phyloP scores from a whole-genome alignment of 2,797 vertebrate genomes.

The Sebastes taczanowskii region DNA sequence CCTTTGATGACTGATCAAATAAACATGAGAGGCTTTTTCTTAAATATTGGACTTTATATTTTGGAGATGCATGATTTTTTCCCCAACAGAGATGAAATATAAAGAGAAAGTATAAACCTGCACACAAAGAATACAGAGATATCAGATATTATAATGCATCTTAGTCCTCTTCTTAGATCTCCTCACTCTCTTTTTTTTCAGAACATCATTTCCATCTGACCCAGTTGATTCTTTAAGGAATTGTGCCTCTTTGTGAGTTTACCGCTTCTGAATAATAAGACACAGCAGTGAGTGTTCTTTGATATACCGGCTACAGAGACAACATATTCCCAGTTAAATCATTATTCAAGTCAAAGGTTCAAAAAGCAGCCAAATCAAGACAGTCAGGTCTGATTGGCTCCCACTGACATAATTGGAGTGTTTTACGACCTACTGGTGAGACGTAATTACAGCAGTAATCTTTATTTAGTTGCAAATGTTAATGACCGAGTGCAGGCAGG shows the following conservation, averaged over 20 bases:
- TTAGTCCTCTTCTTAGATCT: conserved; percentile 6
- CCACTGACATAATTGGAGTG: conserved; percentile 30
- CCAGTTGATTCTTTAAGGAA: conserved; percentile 18
- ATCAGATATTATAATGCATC: neutral
- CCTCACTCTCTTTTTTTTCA: neutral
- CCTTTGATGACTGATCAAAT: neutral
- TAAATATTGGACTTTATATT: neutral
- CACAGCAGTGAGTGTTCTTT: neutral
- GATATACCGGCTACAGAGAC: neutral
- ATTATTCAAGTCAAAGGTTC: neutral
- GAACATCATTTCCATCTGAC: conserved; percentile 22
- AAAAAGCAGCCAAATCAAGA: conserved; percentile 1
- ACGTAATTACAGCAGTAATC: conserved; percentile 47
- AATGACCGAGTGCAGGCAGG: neutral
- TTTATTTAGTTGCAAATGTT: conserved; percentile 22
- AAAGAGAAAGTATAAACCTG: neutral
- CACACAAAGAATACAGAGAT: neutral
- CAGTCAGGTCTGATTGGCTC: conserved; percentile 38
- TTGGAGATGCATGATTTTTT: neutral
- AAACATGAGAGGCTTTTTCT: neutral
- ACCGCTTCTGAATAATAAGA: conserved; percentile 8
- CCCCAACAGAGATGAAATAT: neutral
- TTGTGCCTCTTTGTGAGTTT: conserved; percentile 5
- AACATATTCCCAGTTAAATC: conserved; percentile 20
- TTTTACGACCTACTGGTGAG: conserved; percentile 28